Conservation (phyloP, 2,888 invertebrate genomes). For the Biston stratarius region DNA sequence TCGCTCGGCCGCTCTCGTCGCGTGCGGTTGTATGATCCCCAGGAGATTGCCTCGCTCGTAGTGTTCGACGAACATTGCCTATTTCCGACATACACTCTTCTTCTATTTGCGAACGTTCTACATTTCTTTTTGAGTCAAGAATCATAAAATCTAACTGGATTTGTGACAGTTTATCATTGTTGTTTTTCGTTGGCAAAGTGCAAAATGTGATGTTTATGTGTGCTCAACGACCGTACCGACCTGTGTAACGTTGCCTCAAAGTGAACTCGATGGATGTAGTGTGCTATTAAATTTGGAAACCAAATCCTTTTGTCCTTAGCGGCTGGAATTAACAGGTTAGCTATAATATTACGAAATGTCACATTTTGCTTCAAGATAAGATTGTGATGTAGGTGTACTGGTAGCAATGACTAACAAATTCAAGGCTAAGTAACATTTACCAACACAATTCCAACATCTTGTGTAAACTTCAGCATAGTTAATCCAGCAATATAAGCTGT, state of each 20-base stretch:
- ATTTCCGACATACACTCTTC: slow-evolving; percentile 64
- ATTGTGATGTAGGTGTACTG: slow-evolving; percentile 33
- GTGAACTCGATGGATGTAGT: slow-evolving; percentile 80
- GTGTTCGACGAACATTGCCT: slow-evolving; percentile 71
- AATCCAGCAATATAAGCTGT: slow-evolving; percentile 29
- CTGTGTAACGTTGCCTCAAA: slow-evolving; percentile 78
- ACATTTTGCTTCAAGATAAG: slow-evolving; percentile 41
- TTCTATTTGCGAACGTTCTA: slow-evolving; percentile 53
- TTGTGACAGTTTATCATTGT: slow-evolving; percentile 63
- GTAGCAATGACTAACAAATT: slow-evolving; percentile 53
- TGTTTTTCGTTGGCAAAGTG: slow-evolving; percentile 76
- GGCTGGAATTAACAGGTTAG: slow-evolving; percentile 68
- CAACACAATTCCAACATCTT: slow-evolving; percentile 41
- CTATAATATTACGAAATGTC: slow-evolving; percentile 39
- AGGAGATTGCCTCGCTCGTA: slow-evolving; percentile 60
- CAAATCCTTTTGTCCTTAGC: slow-evolving; percentile 55
- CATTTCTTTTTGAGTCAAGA: slow-evolving; percentile 19
- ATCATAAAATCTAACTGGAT: slow-evolving; percentile 59
- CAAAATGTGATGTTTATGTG: slow-evolving; percentile 85
- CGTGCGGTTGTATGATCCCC: slow-evolving; percentile 53
- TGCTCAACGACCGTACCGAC: slow-evolving; percentile 75
- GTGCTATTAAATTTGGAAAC: slow-evolving; percentile 79
- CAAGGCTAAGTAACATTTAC: slow-evolving; percentile 53
- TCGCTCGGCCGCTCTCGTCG: slow-evolving; percentile 70
- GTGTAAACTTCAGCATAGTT: slow-evolving; percentile 47